Conservation (phyloP, 2,113 vertebrate species). For the Myotis davidii region DNA sequence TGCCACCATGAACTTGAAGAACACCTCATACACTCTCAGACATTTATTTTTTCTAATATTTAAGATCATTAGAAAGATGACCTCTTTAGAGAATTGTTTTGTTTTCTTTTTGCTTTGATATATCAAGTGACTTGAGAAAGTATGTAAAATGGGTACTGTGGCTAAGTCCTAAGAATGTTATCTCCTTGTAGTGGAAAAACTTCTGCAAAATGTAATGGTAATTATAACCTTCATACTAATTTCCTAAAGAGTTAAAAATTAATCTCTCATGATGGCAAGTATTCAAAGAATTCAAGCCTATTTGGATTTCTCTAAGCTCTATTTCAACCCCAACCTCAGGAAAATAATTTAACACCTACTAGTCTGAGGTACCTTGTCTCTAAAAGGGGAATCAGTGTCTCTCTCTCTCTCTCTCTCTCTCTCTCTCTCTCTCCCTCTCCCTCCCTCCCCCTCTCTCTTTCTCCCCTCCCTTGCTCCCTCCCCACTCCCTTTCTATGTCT, state of each 20-base stretch:
- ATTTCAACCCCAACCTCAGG: background rate
- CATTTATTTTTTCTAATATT: conserved; percentile 23
- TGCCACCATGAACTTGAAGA: background rate
- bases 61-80: background rate
- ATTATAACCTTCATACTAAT: background rate
- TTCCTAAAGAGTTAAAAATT: background rate
- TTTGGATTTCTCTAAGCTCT: background rate
- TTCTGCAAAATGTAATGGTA: background rate
- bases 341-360: background rate
- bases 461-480: too few species aligned
- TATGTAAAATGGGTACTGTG: background rate
- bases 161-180: background rate
- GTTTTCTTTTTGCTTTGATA: background rate
- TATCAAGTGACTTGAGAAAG: background rate
- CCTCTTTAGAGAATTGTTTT: background rate
- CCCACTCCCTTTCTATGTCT: background rate
- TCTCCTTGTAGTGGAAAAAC: background rate
- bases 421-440: too few species aligned
- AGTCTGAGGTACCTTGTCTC: background rate
- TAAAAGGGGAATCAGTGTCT: background rate
- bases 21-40: background rate
- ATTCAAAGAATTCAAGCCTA: background rate
- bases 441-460: too few species aligned
- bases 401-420: too few species aligned
- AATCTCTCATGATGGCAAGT: background rate